Base-by-base conservation (phyloP, 2,888 invertebrate genomes). In the Eupelmus urozonus region DNA sequence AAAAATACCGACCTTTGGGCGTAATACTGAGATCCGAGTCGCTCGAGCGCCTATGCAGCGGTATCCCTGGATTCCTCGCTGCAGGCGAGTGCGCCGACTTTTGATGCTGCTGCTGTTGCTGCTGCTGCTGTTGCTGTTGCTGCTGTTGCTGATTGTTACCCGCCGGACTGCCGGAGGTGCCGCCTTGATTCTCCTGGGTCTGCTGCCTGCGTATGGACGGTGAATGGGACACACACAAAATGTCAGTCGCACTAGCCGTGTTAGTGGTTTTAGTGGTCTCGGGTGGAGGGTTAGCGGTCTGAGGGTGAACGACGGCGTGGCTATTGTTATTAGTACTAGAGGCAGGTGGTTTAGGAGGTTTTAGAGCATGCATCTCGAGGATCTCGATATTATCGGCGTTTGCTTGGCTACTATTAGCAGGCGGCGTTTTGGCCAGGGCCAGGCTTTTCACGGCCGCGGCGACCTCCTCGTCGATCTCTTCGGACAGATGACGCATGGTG, bases 21-120 rank as follows among this genome's bases (percentile, higher is more conserved):
- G 97, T 96, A 65, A 97, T 94, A 91, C 96, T 97, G 82, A 97
- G 91, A 90, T 98, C 98, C 0, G 98, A 97, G 90, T 98, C 98
- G 1, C 97, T 97, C 2, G 97, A 97, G 83, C 97, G 92, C 70
- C 97, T 92, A 87, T 95, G 94, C 80, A 95, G 90, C 90, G 87
- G 86, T 49, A 84, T 80, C 0, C 88, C 85, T 45, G 87, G 82
- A 76, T 90, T 83, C 83, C 91, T 93, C 9, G 91, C 77, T 1
- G 85, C 91, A n/a, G 93, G 92, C 81, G 92, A 93, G 92, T 65
- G 80, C 2, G 91, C 91, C 76, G 90, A 88, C 88, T 92, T 93
- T 49, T 83, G 60, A 3, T 73, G 66, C 74, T 74, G 76, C 51
- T 34, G 78, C 23, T 72, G 60, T 23, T 49, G 72, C 62, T 49